Evolutionary conservation across 2,888 invertebrate genomes (phyloP).

Genomic region (Sinhomidia bicolor): DNA sequence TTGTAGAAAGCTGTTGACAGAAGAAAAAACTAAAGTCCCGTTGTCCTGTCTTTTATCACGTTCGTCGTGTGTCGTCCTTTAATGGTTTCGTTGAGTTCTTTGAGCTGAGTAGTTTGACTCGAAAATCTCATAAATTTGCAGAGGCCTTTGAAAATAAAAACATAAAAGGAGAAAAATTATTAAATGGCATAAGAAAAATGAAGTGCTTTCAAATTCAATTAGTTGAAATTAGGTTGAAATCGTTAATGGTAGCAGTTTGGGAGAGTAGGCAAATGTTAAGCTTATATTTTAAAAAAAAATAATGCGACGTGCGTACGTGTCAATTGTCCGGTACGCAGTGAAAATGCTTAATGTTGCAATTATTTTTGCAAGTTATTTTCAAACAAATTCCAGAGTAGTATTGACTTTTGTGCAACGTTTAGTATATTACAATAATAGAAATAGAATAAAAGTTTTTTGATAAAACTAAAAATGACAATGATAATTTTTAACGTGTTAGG

Average conservation of each 20-base stretch:
- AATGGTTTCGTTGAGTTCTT: neutral
- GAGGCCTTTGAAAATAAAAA: conserved; percentile 42
- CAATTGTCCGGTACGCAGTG: conserved; percentile 45
- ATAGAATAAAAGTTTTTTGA: neutral
- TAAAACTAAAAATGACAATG: conserved; percentile 10
- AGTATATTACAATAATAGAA: neutral
- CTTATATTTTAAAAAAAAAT: no score
- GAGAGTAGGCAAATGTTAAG: no score
- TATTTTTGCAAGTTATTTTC: neutral
- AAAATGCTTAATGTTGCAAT: conserved; percentile 9
- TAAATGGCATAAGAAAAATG: neutral
- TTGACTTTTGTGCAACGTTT: neutral
- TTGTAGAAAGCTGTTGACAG: neutral
- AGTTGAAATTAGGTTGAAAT: no score
- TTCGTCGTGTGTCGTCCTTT: neutral
- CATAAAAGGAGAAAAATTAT: conserved; percentile 11
- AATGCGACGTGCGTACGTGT: conserved; percentile 50
- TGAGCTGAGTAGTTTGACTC: neutral
- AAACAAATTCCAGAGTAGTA: neutral
- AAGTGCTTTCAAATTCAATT: no score
- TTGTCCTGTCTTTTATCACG: neutral
- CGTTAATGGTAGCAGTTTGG: no score
- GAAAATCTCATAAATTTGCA: neutral
- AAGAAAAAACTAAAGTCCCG: neutral
- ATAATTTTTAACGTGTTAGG: conserved; percentile 23